phyloP scores from a whole-genome alignment of 2,888 invertebrate genomes.

The Polydrusus pterygomalis region DNA sequence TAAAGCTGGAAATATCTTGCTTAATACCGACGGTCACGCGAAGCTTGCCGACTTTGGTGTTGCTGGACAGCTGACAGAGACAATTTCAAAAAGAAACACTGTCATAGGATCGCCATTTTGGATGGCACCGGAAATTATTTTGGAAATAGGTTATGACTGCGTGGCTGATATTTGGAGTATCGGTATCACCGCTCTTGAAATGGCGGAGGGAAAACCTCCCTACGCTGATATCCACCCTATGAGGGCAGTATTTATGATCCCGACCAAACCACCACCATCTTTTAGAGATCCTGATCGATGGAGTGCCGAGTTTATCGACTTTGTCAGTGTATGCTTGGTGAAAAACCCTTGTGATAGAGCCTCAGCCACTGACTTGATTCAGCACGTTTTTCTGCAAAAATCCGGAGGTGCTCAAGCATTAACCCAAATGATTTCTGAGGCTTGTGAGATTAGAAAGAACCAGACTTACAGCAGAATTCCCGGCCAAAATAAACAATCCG shows the following conservation, averaged over 20 bases:
- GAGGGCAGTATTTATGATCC: slow-evolving; percentile 99
- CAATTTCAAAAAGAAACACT: slow-evolving; percentile 71
- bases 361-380: slow-evolving; percentile 89
- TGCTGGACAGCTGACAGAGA: slow-evolving; percentile 95
- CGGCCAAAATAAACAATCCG: slow-evolving; percentile 66
- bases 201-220: slow-evolving; percentile 99
- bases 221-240: slow-evolving; percentile 97
- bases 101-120: slow-evolving; percentile 90
- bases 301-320: slow-evolving; percentile 98
- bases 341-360: slow-evolving; percentile 97
- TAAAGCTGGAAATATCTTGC: slow-evolving; percentile 96
- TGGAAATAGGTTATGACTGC: slow-evolving; percentile 99
- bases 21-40: slow-evolving; percentile 98
- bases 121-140: slow-evolving; percentile 99
- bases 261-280: slow-evolving; percentile 98
- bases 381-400: slow-evolving; percentile 86
- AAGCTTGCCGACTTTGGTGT: slow-evolving; percentile 99
- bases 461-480: slow-evolving; percentile 79
- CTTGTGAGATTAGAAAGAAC: slow-evolving; percentile 92
- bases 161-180: slow-evolving; percentile 99
- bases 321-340: slow-evolving; percentile 92
- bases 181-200: slow-evolving; percentile 98
- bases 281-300: slow-evolving; percentile 97
- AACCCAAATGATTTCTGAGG: slow-evolving; percentile 94
- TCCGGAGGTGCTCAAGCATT: slow-evolving; percentile 91